A percentile compares a stretch with the other conserved stretches of the same genome.
These are phyloP conservation scores for Agonopterix arenella DNA, from an alignment of 2,888 invertebrate species.

Conservation along the genomic window DNA sequence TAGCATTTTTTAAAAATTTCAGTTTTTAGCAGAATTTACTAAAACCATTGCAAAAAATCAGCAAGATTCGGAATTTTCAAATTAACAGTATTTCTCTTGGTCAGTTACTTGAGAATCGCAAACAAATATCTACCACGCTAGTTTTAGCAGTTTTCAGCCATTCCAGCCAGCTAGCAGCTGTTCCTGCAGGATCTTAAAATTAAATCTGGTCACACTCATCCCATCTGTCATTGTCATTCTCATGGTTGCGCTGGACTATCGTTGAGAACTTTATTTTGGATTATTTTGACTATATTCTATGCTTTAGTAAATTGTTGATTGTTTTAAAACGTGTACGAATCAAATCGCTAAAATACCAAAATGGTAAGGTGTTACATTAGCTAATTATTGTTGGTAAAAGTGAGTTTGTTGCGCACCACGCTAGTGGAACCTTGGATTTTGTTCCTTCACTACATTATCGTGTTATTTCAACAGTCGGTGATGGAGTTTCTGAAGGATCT, in stretches of 20 bases:
- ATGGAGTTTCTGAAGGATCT: conserved; percentile 94
- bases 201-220: too few relatives aligned
- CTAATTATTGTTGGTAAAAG: conserved; percentile 12
- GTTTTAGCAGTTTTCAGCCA: too few relatives aligned
- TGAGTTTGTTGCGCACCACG: conserved; percentile 26
- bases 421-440: conserved; percentile 25
- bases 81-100: too few relatives aligned
- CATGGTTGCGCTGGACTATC: conserved; percentile 41
- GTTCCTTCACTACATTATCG: conserved; percentile 17
- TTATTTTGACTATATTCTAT: conserved; percentile 34
- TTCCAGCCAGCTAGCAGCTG: too few relatives aligned
- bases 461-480: conserved; percentile 81
- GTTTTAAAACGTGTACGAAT: conserved; percentile 18
- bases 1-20: too few relatives aligned
- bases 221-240: conserved; percentile 36
- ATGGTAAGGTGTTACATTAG: conserved; percentile 36
- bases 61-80: too few relatives aligned
- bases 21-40: too few relatives aligned
- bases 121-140: too few relatives aligned
- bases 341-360: conserved; percentile 32
- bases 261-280: conserved; percentile 42
- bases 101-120: too few relatives aligned
- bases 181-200: too few relatives aligned
- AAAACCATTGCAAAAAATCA: too few relatives aligned
- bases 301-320: conserved; percentile 25